These are phyloP conservation scores for Lordiphosa fenestrarum DNA, from an alignment of 2,888 invertebrate species.

Conservation along the genomic window DNA sequence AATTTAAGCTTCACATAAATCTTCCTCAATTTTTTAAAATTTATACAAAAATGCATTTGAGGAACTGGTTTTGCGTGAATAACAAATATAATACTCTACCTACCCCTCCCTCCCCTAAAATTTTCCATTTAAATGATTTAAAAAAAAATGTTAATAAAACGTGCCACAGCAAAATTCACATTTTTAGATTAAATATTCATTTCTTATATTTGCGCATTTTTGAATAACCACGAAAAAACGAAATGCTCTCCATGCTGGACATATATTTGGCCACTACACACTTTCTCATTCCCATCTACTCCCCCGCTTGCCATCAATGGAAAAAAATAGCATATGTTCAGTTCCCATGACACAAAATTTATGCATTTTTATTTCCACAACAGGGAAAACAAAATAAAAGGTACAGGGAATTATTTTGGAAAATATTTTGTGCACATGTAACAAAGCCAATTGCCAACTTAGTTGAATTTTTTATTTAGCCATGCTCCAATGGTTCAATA, in stretches of 20 bases:
- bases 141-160: conserved; percentile 4
- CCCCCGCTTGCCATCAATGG: conserved; percentile 12
- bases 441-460: conserved; percentile 51
- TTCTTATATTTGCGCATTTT: conserved; percentile 14
- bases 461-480: conserved; percentile 27
- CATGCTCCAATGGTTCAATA: conserved; percentile 27
- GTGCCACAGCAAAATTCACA: conserved; percentile 3
- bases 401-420: conserved; percentile 50
- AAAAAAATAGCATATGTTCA: conserved; percentile 54
- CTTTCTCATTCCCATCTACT: not conserved
- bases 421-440: conserved; percentile 46
- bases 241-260: conserved; percentile 1
- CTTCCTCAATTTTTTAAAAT: no score
- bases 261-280: conserved; percentile 4
- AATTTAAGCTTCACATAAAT: no score
- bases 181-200: conserved; percentile 17
- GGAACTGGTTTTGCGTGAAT: conserved; percentile 2
- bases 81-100: not conserved
- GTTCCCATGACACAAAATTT: conserved; percentile 66
- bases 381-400: conserved; percentile 25
- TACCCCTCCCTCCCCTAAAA: not conserved
- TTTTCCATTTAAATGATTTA: not conserved
- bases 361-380: conserved; percentile 58
- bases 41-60: no score
- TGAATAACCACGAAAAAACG: not conserved